Base-by-base conservation (phyloP, 2,888 invertebrate genomes). In the Diogma glabrata region DNA sequence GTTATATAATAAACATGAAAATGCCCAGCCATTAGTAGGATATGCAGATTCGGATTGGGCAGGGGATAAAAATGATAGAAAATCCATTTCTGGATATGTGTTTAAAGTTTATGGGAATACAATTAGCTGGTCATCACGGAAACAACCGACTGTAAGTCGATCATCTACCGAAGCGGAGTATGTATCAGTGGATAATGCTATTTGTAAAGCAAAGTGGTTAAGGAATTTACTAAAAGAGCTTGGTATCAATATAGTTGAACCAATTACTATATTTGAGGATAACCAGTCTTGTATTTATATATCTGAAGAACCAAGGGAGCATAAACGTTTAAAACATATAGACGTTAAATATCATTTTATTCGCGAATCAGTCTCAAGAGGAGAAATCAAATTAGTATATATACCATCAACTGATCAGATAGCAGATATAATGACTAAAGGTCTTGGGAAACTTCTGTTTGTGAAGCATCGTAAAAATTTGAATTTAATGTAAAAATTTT, bases 151-250 rank as follows among this genome's bases (percentile, higher is more conserved):
- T 14, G 53, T 54, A 16, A 50, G n/a, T n/a, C n/a, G n/a, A n/a
- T n/a, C n/a, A n/a, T n/a, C n/a, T n/a, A n/a, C n/a, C n/a, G 56
- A 56, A 45, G 56, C 54, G 4, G 52, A 55, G 47, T 53, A 53
- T 49, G 20, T 53, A 9, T 49, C 52, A 28, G 23, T 53, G 33
- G 38, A 47, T 19, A 36, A 50, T 30, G 52, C 40, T 14, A 46
- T 50, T 30, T 50, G 50, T 49, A 52, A 55, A 51, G 51, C 20
- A 16, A 51, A 53, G 40, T 55, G 55, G 49, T 43, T 55, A 10
- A 26, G 50, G 19, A 16, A 26, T 24, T 33, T 53, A 22, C 14
- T 51, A 3, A 24, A 26, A 8, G 51, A 51, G 16, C 22, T 47
- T 10, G 24, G 26, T 12, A 16, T 48, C 6, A 8, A 16, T 10